phyloP scores from a whole-genome alignment of 2,113 vertebrate genomes.

The Synodontis membranacea region DNA sequence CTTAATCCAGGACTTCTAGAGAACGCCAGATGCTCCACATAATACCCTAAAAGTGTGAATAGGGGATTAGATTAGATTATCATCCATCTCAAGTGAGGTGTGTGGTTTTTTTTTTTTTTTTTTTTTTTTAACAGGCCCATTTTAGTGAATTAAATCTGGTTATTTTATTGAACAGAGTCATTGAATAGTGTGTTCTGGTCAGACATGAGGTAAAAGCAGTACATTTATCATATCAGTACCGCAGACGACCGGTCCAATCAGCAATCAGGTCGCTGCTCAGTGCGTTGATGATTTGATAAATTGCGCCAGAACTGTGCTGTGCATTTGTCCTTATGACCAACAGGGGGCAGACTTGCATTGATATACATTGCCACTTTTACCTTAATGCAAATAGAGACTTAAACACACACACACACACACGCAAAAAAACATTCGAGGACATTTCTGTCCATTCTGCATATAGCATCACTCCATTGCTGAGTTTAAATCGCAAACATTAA shows the following conservation, averaged over 20 bases:
- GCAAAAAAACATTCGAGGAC: neutral
- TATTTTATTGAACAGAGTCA: neutral
- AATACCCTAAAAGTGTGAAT: too few species aligned
- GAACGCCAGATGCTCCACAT: too few species aligned
- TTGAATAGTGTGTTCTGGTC: neutral
- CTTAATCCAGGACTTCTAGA: too few species aligned
- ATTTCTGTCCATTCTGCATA: neutral
- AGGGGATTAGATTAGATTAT: too few species aligned
- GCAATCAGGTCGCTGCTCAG: neutral
- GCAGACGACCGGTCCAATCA: neutral
- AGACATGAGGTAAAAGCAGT: neutral
- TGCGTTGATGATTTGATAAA: neutral
- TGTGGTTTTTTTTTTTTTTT: neutral
- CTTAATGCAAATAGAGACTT: conserved; percentile 48
- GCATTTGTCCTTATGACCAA: conserved; percentile 47
- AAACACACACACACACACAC: too few species aligned
- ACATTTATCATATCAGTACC: neutral
- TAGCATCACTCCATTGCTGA: conserved; percentile 38
- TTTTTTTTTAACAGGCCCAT: neutral
- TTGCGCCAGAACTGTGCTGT: neutral
- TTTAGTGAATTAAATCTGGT: neutral
- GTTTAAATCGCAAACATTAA: conserved; percentile 32
- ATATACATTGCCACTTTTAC: neutral
- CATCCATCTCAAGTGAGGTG: too few species aligned
- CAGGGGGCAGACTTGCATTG: conserved; percentile 71